These are phyloP conservation scores for Syngnathus scovelli DNA, from an alignment of 2,113 vertebrate genomes.

Conservation along the genomic window DNA sequence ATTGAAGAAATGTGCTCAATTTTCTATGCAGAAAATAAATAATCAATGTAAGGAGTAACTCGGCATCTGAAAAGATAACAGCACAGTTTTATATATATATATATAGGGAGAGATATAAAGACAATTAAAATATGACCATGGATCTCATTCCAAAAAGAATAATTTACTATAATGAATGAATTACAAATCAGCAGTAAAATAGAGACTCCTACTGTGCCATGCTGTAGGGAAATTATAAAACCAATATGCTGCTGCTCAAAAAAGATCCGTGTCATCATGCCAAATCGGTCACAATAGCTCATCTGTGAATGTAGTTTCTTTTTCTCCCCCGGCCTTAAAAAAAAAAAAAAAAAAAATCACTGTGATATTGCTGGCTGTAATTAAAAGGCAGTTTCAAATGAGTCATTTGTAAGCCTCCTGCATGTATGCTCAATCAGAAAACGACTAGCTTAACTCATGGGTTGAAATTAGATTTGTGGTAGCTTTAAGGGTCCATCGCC, in stretches of 20 bases:
- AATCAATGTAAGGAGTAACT: not conserved
- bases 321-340: not conserved
- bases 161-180: not conserved
- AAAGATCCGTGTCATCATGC: slow-evolving; percentile 12
- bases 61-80: too few species aligned
- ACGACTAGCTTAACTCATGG: slow-evolving; percentile 30
- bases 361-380: slow-evolving; percentile 38
- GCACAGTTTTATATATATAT: too few species aligned
- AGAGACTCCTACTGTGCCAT: not conserved
- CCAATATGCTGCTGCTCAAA: not conserved
- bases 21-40: not conserved
- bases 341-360: slow-evolving; percentile 7
- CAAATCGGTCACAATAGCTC: slow-evolving; percentile 26
- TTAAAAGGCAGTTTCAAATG: slow-evolving; percentile 48
- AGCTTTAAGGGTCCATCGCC: not conserved
- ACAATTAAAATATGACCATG: not conserved
- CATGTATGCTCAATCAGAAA: slow-evolving; percentile 40
- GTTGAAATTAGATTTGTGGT: slow-evolving; percentile 30
- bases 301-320: slow-evolving; percentile 1
- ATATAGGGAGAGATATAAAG: too few species aligned
- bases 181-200: not conserved
- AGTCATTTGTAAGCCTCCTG: slow-evolving; percentile 53
- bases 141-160: not conserved
- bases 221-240: slow-evolving; percentile 1
- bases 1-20: not conserved